Percentiles rank a stretch among this genome's conserved stretches.
Evolutionary conservation across 1,140 invertebrate genomes (phyloP).

Genomic region (Notospermus geniculatus): DNA sequence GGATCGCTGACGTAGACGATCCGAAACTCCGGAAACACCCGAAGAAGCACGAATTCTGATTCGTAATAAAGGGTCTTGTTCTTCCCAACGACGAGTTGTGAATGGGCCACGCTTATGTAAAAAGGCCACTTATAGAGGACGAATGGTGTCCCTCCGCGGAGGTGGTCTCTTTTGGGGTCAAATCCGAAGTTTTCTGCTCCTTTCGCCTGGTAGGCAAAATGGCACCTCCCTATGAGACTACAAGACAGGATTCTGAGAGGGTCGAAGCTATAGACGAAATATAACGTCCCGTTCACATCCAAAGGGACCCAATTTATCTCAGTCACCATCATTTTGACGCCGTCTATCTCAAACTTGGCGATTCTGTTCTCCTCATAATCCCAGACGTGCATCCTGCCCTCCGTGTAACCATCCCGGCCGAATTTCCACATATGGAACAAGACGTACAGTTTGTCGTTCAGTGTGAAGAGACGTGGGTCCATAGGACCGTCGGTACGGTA

Average conservation of each 20-base stretch:
- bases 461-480: slow-evolving; percentile 6
- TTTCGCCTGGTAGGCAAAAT: slow-evolving; percentile 1
- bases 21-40: slow-evolving; percentile 9
- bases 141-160: slow-evolving; percentile 13
- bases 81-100: neutral
- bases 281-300: neutral
- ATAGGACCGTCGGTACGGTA: slow-evolving; percentile 13
- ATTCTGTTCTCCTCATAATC: slow-evolving; percentile 2
- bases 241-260: slow-evolving; percentile 1
- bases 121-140: slow-evolving; percentile 5
- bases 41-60: neutral
- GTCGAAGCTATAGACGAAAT: slow-evolving; percentile 10
- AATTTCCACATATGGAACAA: slow-evolving; percentile 6
- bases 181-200: neutral
- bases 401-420: neutral
- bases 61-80: slow-evolving; percentile 7
- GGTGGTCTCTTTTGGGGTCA: neutral
- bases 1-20: slow-evolving; percentile 12
- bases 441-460: neutral
- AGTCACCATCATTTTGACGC: neutral
- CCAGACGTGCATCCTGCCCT: slow-evolving; percentile 11
- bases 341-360: neutral
- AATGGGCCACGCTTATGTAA: slow-evolving; percentile 11
- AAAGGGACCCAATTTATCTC: slow-evolving; percentile 11
- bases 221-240: neutral